Percentiles rank a stretch among this genome's conserved stretches.
phyloP scores from a whole-genome alignment of 2,797 vertebrate species.

The Notamacropus eugenii region DNA sequence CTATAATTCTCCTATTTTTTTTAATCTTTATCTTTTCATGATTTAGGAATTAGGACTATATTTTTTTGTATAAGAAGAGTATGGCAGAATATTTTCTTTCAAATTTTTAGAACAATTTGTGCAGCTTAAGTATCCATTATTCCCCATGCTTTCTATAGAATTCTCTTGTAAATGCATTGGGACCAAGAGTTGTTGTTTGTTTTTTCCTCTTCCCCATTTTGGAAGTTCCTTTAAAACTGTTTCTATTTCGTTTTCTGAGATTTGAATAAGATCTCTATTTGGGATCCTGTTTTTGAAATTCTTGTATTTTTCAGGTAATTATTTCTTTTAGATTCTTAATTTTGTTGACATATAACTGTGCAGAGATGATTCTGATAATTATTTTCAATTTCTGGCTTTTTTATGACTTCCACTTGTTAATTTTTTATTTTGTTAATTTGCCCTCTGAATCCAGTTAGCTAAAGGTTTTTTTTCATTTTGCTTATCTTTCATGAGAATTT shows the following conservation, averaged over 20 bases:
- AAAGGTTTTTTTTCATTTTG: neutral
- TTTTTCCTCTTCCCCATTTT: neutral
- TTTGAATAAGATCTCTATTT: neutral
- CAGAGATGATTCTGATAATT: neutral
- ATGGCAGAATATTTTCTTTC: neutral
- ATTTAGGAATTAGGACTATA: neutral
- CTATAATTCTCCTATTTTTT: neutral
- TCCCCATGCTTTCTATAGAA: neutral
- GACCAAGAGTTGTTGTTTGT: neutral
- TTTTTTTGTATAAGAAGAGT: neutral
- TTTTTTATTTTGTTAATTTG: neutral
- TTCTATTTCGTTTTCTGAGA: neutral
- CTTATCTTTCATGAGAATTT: neutral
- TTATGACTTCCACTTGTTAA: neutral
- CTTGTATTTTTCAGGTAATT: neutral
- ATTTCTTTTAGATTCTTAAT: neutral
- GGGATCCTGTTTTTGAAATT: neutral
- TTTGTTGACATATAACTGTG: neutral
- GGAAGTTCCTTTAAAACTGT: neutral
- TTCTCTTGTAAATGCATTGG: neutral
- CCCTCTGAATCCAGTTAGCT: neutral
- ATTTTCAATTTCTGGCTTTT: neutral
- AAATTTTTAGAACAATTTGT: neutral
- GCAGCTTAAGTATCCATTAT: neutral
- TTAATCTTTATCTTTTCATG: neutral